These are phyloP conservation scores for Pseudorhombus dupliciocellatus DNA, from an alignment of 2,113 vertebrate species.

Conservation along the genomic window DNA sequence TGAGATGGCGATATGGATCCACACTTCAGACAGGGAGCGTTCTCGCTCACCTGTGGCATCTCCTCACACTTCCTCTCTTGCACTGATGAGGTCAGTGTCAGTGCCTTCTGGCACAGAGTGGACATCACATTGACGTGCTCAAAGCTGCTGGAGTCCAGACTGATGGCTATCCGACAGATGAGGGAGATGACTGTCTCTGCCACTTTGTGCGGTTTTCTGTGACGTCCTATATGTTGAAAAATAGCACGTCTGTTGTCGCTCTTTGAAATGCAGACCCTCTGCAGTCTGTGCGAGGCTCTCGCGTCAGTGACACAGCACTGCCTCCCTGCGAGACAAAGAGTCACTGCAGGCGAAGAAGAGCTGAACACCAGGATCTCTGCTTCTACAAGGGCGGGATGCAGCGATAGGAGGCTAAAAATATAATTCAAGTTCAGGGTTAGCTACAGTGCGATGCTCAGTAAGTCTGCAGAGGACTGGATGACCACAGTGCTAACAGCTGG, in stretches of 20 bases:
- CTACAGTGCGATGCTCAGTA: background rate
- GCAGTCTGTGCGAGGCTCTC: conserved; percentile 21
- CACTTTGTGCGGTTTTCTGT: conserved; percentile 32
- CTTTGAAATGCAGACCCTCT: conserved; percentile 29
- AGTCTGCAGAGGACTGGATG: no score
- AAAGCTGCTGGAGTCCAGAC: conserved; percentile 12
- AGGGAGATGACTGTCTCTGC: conserved; percentile 49
- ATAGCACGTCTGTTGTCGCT: conserved; percentile 46
- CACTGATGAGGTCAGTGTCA: conserved; percentile 1
- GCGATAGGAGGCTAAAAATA: background rate
- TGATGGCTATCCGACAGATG: conserved; percentile 30
- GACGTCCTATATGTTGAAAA: conserved; percentile 40
- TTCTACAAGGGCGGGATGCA: conserved; percentile 1
- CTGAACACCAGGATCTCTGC: background rate
- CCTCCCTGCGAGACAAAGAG: conserved; percentile 75
- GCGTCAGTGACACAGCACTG: conserved; percentile 72
- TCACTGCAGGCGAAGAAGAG: conserved; percentile 63
- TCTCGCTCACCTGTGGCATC: conserved; percentile 30
- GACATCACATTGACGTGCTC: conserved; percentile 16
- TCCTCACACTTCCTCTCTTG: conserved; percentile 10
- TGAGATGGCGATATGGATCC: background rate
- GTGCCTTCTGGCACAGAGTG: conserved; percentile 6
- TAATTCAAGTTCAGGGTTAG: background rate
- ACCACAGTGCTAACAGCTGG: background rate
- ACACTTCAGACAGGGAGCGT: background rate